These are phyloP conservation scores for Poeciliopsis presidionis DNA, from an alignment of 2,797 vertebrate species.

Conservation along the genomic window DNA sequence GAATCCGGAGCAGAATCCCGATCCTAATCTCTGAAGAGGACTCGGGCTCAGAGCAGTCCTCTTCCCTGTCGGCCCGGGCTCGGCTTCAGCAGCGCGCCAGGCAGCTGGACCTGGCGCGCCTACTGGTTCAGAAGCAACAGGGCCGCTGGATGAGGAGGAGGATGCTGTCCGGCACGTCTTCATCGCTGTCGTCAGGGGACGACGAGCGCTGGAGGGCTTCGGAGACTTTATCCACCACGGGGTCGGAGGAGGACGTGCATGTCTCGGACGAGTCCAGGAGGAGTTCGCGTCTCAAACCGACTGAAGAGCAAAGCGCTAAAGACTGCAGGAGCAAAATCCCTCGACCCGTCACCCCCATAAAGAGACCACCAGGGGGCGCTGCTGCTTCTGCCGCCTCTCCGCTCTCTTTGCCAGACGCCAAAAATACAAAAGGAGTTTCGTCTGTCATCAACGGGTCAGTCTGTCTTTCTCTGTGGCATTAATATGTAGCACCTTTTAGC, in stretches of 20 bases:
- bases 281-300: conserved; percentile 58
- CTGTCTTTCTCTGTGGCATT: background rate
- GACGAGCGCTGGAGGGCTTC: conserved; percentile 83
- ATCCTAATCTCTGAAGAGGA: conserved; percentile 91
- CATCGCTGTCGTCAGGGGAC: conserved; percentile 89
- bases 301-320: conserved; percentile 62
- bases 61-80: conserved; percentile 84
- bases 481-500: too few relatives aligned
- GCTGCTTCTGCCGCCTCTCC: conserved; percentile 45
- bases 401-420: conserved; percentile 45
- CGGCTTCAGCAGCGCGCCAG: conserved; percentile 82
- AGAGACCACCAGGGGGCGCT: conserved; percentile 36
- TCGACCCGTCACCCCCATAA: conserved; percentile 69
- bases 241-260: conserved; percentile 92
- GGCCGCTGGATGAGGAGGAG: conserved; percentile 84
- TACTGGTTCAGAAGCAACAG: conserved; percentile 91
- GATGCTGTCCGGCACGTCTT: conserved; percentile 88
- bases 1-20: conserved; percentile 89
- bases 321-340: conserved; percentile 87
- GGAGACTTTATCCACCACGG: conserved; percentile 88
- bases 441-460: conserved; percentile 81
- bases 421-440: conserved; percentile 42
- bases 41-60: conserved; percentile 87
- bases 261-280: conserved; percentile 85
- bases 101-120: conserved; percentile 87